phyloP scores from a whole-genome alignment of 2,797 vertebrate genomes.

The Sebastes vulpes region DNA sequence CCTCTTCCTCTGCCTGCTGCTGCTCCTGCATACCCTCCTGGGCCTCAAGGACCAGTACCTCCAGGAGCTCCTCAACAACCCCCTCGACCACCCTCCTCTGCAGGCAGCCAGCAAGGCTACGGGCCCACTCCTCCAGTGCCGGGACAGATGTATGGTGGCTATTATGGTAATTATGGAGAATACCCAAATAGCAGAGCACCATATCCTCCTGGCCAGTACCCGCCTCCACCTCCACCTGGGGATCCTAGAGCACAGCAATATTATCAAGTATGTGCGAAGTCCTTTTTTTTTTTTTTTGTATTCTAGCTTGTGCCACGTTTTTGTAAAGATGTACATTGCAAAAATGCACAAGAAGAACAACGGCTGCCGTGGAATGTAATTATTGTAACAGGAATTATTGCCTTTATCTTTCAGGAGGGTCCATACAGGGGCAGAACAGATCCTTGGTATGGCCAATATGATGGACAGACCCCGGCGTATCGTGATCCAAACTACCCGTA shows the following conservation, averaged over 20 bases:
- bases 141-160: slow-evolving; percentile 78
- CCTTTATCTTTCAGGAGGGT: slow-evolving; percentile 80
- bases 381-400: not conserved
- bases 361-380: not conserved
- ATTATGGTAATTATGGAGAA: slow-evolving; percentile 86
- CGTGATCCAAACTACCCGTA: slow-evolving; percentile 86
- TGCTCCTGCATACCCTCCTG: slow-evolving; percentile 48
- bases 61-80: slow-evolving; percentile 71
- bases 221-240: slow-evolving; percentile 70
- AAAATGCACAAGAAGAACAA: not conserved
- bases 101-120: slow-evolving; percentile 86
- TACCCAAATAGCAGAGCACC: slow-evolving; percentile 85
- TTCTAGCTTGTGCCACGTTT: not conserved
- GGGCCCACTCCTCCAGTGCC: slow-evolving; percentile 75
- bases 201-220: slow-evolving; percentile 85
- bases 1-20: slow-evolving; percentile 9
- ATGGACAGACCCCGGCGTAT: slow-evolving; percentile 79
- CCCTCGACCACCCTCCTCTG: slow-evolving; percentile 85
- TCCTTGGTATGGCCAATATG: slow-evolving; percentile 88
- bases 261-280: slow-evolving; percentile 87
- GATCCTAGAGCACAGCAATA: slow-evolving; percentile 90
- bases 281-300: not conserved
- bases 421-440: slow-evolving; percentile 86
- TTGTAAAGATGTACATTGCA: not conserved
- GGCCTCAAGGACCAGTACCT: slow-evolving; percentile 49